phyloP scores from a whole-genome alignment of 2,888 invertebrate species.

The Labia minor region DNA sequence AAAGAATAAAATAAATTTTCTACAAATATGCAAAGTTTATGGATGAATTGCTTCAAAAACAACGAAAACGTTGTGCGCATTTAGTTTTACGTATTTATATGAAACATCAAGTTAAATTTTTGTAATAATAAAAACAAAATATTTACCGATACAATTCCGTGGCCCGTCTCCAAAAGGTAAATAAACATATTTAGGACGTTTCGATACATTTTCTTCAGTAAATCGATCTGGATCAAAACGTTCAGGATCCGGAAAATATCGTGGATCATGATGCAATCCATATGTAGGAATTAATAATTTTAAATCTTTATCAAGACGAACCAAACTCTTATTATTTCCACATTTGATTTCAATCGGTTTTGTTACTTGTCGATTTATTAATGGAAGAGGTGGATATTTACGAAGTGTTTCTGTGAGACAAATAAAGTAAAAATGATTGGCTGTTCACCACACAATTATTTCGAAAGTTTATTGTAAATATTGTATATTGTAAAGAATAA shows the following conservation, averaged over 20 bases:
- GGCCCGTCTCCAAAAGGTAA: slow-evolving; percentile 36
- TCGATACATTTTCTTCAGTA: slow-evolving; percentile 32
- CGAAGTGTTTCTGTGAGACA: slow-evolving; percentile 18
- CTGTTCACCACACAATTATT: no score
- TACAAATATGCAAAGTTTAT: no score
- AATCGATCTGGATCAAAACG: slow-evolving; percentile 39
- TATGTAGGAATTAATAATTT: slow-evolving; percentile 32
- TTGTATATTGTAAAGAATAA: no score
- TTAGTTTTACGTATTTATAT: no score
- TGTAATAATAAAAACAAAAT: no score
- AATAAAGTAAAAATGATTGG: not conserved
- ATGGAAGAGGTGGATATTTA: slow-evolving; percentile 14
- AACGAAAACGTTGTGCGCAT: no score
- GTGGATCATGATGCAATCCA: slow-evolving; percentile 35
- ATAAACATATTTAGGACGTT: slow-evolving; percentile 31
- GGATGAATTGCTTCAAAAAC: no score
- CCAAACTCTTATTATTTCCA: slow-evolving; percentile 26
- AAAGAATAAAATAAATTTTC: no score
- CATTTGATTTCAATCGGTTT: slow-evolving; percentile 32
- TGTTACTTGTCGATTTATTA: slow-evolving; percentile 31
- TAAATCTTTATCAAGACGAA: slow-evolving; percentile 32
- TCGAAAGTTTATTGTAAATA: no score
- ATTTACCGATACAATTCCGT: slow-evolving; percentile 35
- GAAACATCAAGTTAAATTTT: no score
- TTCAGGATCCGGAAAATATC: slow-evolving; percentile 36